phyloP scores from a whole-genome alignment of 2,888 invertebrate genomes.

The Crematogaster levior region DNA sequence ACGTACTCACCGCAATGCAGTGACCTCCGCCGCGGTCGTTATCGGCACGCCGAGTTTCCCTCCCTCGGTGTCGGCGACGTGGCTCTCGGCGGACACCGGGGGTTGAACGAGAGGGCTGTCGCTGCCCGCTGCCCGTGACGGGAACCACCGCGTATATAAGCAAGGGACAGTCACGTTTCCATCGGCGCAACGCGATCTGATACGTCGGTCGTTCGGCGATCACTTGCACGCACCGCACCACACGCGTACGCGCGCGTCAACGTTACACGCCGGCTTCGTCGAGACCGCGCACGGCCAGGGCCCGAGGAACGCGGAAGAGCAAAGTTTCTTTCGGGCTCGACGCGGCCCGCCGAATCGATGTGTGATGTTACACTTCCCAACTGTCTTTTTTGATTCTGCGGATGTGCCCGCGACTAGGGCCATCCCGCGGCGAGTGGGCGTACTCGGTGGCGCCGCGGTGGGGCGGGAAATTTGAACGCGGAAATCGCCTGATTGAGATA shows the following conservation, averaged over 20 bases:
- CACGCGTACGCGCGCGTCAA: constrained; percentile 58
- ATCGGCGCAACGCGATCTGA: constrained; percentile 61
- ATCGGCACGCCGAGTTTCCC: constrained; percentile 76
- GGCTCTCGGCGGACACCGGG: constrained; percentile 72
- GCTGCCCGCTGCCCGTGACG: constrained; percentile 65
- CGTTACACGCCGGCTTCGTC: constrained; percentile 42
- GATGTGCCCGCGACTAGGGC: constrained; percentile 74
- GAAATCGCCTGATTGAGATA: too few species aligned
- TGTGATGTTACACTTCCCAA: constrained; percentile 83
- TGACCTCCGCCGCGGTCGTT: constrained; percentile 72
- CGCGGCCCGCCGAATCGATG: constrained; percentile 82
- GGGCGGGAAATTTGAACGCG: constrained; percentile 62
- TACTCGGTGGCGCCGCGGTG: neutral
- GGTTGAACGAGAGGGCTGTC: constrained; percentile 76
- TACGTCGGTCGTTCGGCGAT: constrained; percentile 26
- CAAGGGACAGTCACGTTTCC: constrained; percentile 68
- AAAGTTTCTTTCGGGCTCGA: constrained; percentile 74
- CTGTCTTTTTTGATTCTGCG: constrained; percentile 84
- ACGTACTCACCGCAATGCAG: constrained; percentile 82
- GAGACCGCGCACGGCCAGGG: constrained; percentile 33
- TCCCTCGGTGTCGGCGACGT: constrained; percentile 67
- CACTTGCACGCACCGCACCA: constrained; percentile 67
- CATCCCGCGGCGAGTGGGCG: constrained; percentile 69
- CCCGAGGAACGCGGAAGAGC: constrained; percentile 67
- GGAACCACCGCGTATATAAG: constrained; percentile 80